Percentiles rank a stretch among this genome's conserved stretches.
These are phyloP conservation scores for Caenorhabditis auriculariae DNA, from an alignment of 2,888 invertebrate genomes.

Conservation along the genomic window DNA sequence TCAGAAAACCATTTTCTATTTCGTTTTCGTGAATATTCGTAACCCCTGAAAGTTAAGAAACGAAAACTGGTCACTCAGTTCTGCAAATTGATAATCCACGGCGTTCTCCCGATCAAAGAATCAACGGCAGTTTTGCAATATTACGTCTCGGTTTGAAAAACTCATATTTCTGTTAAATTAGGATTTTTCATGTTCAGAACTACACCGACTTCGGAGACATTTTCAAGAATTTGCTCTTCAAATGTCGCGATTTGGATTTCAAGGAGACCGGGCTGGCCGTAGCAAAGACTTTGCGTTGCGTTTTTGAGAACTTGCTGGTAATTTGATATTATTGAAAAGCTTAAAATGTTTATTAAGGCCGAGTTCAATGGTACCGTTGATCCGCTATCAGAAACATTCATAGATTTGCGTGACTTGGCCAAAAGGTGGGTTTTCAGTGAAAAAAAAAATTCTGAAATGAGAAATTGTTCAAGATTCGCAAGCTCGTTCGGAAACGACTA, in stretches of 20 bases:
- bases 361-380: constrained; percentile 17
- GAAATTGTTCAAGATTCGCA: constrained; percentile 72
- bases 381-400: constrained; percentile 54
- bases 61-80: constrained; percentile 82
- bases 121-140: constrained; percentile 94
- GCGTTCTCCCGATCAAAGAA: constrained; percentile 84
- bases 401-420: constrained; percentile 78
- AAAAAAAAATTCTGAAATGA: constrained; percentile 68
- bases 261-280: constrained; percentile 91
- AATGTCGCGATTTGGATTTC: constrained; percentile 95
- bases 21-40: too few species aligned
- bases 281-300: constrained; percentile 84
- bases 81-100: constrained; percentile 96
- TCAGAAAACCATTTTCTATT: too few species aligned
- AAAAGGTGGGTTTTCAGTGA: constrained; percentile 83
- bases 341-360: background rate
- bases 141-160: constrained; percentile 81
- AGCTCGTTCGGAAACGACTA: constrained; percentile 64
- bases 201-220: constrained; percentile 98
- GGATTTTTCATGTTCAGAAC: constrained; percentile 71
- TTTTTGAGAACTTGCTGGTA: constrained; percentile 75
- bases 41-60: too few species aligned
- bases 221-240: constrained; percentile 92
- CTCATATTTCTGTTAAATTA: background rate
- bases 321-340: background rate